Base-by-base conservation (phyloP, 2,797 vertebrate species). In the Cryptoprocta ferox region DNA sequence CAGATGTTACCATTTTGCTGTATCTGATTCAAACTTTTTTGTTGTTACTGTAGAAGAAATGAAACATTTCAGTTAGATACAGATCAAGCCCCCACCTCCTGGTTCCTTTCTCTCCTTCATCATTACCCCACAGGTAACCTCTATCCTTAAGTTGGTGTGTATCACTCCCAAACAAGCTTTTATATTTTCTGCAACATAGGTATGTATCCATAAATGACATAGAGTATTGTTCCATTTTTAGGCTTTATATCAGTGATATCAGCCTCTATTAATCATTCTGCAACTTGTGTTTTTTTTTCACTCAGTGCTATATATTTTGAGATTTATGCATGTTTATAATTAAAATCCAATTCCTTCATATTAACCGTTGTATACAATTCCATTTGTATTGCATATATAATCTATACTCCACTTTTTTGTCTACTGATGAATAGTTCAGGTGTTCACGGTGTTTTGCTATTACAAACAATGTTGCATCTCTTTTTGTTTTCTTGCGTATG, bases 241-340 rank as follows among this genome's bases (percentile, higher is more conserved):
- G 37, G 76, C 30, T 94, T 91, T 53, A 45, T 45, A n/a, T 71
- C 26, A 65, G 24, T 83, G 73, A 48, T 53, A 76, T 42, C 48
- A 18, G 61, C 56, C 2, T 94, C 68, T 85, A 61, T 7, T 42
- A 61, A 83, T 50, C 80, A 93, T 42, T 96, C 35, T 48, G 42
- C 3, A 92, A 70, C 39, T 78, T 94, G 35, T 82, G 24, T 71
- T 92, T 94, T 70, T 93, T 94, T 61, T 80, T n/a, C 24, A 53
- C 6, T 76, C 24, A 87, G 12, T 81, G 39, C 16, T 35, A 9
- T 19, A 10, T 68, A 73, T 94, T 89, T 59, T 90, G 56, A 95
- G 65, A 93, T 95, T 95, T 91, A 39, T 45, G 66, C 56, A 61
- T 53, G 63, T 79, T 86, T 91, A 65, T 59, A 83, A 97, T 50